Evolutionary conservation across 2,888 invertebrate genomes (phyloP), one percentile per base, ranked within the genome.

Genomic region (Drosophila mayaguana): DNA sequence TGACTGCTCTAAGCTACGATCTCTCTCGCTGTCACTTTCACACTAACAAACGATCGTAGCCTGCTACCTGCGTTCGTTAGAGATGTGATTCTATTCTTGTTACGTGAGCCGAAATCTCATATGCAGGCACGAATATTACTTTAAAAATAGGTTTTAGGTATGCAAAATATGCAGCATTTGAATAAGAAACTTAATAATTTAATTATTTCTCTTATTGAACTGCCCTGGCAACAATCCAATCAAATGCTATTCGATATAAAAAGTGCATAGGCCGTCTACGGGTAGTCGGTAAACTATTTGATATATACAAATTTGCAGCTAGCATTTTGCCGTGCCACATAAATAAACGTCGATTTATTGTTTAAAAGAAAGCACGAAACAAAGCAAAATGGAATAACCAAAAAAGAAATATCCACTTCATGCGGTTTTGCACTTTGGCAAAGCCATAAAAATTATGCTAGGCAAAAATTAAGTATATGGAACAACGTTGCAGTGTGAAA

Each of bases 361-460:
- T 74, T 77, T 62, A 40, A 28, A 11, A 18, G 22, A 55, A 50
- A 42, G 50, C 46, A 25, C 42, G 20, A 18, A 38, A 55, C 28
- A 56, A 53, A 62, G 40, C 55, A 66, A 53, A 64, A 25, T 8
- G 7, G 14, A 54, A 50, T 46, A 65, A 61, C 42, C 65, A 78
- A 32, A 34, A 28, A 42, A 9, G 28, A 28, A 43, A 34, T 36
- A 22, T 79, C 83, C 81, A 80, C 74, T 84, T 79, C 63, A 81
- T 81, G 86, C 76, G 81, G 86, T 70, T 85, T 85, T 80, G 86
- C 83, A 85, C 81, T 83, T 83, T 80, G 81, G 73, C 73, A 78
- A 54, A 66, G 78, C 69, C 55, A 85, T 81, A 81, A 86, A 83
- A 84, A 84, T 78, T 80, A 84, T 84, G 85, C 80, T 78, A 72